These are phyloP conservation scores for Zele albiditarsus DNA, from an alignment of 2,888 invertebrate genomes.

Conservation along the genomic window DNA sequence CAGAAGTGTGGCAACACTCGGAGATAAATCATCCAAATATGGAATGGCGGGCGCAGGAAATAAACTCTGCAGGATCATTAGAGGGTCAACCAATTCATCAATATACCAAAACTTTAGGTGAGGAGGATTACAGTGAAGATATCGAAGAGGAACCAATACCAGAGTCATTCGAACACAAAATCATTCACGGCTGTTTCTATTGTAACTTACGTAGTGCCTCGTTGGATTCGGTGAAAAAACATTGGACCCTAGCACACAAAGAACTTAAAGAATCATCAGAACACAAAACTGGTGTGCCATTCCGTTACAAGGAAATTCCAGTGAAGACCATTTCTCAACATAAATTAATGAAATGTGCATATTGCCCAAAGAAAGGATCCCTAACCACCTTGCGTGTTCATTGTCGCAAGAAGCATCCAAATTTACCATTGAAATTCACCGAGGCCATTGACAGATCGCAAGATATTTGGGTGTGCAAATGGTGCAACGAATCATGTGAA, in stretches of 20 bases:
- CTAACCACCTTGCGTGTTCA: constrained; percentile 56
- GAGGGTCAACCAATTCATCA: constrained; percentile 44
- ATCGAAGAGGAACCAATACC: constrained; percentile 52
- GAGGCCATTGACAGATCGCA: constrained; percentile 47
- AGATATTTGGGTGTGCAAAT: constrained; percentile 63
- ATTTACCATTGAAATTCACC: constrained; percentile 53
- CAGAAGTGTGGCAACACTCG: constrained; percentile 64
- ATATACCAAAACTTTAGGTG: constrained; percentile 34
- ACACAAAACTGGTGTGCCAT: constrained; percentile 50
- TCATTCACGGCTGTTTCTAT: constrained; percentile 62
- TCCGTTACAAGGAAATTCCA: constrained; percentile 55
- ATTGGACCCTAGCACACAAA: constrained; percentile 63
- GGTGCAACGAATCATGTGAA: constrained; percentile 67
- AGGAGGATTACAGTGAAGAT: constrained; percentile 57
- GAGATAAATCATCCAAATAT: constrained; percentile 62
- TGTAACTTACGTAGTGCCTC: constrained; percentile 60
- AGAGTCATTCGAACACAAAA: constrained; percentile 31
- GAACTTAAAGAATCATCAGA: constrained; percentile 23
- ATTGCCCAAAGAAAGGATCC: constrained; percentile 59
- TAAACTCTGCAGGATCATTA: constrained; percentile 21
- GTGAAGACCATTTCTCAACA: constrained; percentile 18
- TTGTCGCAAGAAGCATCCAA: constrained; percentile 56
- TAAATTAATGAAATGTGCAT: constrained; percentile 57
- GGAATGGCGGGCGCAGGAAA: constrained; percentile 53
- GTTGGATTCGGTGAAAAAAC: constrained; percentile 57